Evolutionary conservation across 1,140 invertebrate genomes (phyloP), one percentile per base, ranked within the genome.

Genomic region (Globodera rostochiensis): DNA sequence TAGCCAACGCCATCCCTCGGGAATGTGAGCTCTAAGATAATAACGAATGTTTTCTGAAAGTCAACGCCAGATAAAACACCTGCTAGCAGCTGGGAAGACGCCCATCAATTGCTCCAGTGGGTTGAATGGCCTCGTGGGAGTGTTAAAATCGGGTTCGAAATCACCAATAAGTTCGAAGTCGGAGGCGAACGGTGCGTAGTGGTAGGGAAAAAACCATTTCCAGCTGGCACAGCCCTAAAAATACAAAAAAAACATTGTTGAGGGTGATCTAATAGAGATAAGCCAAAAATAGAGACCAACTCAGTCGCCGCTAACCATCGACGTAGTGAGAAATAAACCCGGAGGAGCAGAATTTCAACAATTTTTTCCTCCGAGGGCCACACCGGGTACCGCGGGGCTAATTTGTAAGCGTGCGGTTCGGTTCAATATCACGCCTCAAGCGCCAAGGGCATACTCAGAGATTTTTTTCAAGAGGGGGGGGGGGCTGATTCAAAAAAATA

Each of bases 131-230:
- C 93, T 91, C 0, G 96, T 97, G 70, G 93, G 93, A 88, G 92
- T 94, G 87, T 95, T 94, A 91, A 99, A 99, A 87, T 94, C 92
- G 0, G 94, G 95, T 69, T 94, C 93, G 4, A 97, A 91, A 13
- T 94, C 93, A 74, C 92, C 93, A 64, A 99, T 95, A 88, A 98
- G 95, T 45, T 95, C 92, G 91, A 99, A 99, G 92, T 99, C 97
- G 60, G 96, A 98, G 6, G 98, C 97, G 92, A 99, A 99, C n/a
- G 97, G 97, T 4, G 98, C 97, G 92, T 99, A 99, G 91, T 99
- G 97, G 90, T 97, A 99, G 0, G 98, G 98, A 91, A 96, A 99
- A 91, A 98, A 99, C 98, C 98, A 99, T 91, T 97, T 95, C 98
- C 98, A 99, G 4, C 96, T 98, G 36, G 96, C 94, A 91, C 97